Evolutionary conservation across 2,888 invertebrate species (phyloP), one percentile per base, ranked within the genome.

Genomic region (Orchestes rusci): DNA sequence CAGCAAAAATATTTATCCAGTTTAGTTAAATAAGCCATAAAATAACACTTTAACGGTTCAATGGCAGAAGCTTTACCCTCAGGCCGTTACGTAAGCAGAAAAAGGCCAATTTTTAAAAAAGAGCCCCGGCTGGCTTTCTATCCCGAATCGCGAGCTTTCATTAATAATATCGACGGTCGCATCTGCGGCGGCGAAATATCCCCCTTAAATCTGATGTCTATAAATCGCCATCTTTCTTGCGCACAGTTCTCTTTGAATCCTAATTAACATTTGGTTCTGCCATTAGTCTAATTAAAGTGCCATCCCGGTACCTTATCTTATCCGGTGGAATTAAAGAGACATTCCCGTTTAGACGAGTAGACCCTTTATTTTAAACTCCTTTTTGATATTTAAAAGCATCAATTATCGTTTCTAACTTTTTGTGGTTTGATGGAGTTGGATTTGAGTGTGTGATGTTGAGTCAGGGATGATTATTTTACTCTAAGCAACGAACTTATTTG

Each of bases 271-370:
- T 77, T 75, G 76, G 73, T 75, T 73, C 74, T 73, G 73, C 80
- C 80, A 81, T 82, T 82, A 81, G 78, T 77, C 74, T 80, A 80
- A 81, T 82, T 80, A 80, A 80, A 79, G 74, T 75, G 75, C 75
- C 77, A 72, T 77, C 77, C 73, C 73, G 42, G 44, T 41, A 48
- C 45, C 48, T 41, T 45, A 45, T 48, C 40, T 43, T 45, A 16
- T 30, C 31, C 30, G 29, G 33, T 4, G 33, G 33, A 40, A 40
- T 40, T 32, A 33, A 39, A 39, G 19, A 30, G 30, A 16, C 19
- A 13, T 13, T 31, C 38, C 19, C 16, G 33, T 12, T 16, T n/a
- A n/a, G n/a, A n/a, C n/a, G n/a, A n/a, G n/a, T n/a, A n/a, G n/a
- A n/a, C n/a, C n/a, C n/a, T n/a, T n/a, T n/a, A n/a, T n/a, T n/a